phyloP scores from a whole-genome alignment of 2,797 vertebrate genomes.

The Phrynocephalus vlangalii region DNA sequence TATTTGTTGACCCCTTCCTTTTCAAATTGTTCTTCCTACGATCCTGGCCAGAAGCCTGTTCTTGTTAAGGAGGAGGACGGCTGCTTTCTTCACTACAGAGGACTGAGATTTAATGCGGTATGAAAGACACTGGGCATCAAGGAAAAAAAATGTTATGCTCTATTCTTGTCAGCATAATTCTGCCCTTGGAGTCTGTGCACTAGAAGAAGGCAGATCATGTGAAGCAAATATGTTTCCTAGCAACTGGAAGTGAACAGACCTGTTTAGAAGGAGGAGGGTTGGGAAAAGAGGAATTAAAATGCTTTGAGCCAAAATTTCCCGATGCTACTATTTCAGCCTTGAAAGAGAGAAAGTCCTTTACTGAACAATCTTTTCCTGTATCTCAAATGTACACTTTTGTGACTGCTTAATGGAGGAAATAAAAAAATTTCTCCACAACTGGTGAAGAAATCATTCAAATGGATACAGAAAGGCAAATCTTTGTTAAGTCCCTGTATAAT shows the following conservation, averaged over 20 bases:
- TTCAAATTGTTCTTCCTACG: background rate
- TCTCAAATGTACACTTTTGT: background rate
- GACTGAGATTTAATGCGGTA: constrained; percentile 71
- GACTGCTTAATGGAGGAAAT: background rate
- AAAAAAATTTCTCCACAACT: background rate
- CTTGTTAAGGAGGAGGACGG: constrained; percentile 63
- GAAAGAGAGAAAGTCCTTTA: background rate
- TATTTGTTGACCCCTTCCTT: constrained; percentile 43
- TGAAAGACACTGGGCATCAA: constrained; percentile 78
- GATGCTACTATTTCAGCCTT: constrained; percentile 13
- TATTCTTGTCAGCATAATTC: constrained; percentile 61
- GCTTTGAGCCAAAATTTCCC: constrained; percentile 25
- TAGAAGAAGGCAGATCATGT: constrained; percentile 44
- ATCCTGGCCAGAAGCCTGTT: constrained; percentile 61
- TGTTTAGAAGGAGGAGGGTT: constrained; percentile 48
- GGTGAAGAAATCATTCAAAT: constrained; percentile 9
- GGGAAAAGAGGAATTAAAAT: constrained; percentile 28
- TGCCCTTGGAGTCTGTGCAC: constrained; percentile 49
- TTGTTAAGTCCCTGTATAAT: background rate
- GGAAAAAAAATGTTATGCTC: constrained; percentile 60
- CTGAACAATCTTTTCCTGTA: accelerated
- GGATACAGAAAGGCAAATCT: background rate
- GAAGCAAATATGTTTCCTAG: constrained; percentile 70
- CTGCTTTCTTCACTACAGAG: constrained; percentile 56
- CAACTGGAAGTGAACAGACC: constrained; percentile 70